A percentile compares a stretch with the other conserved stretches of the same genome.
phyloP scores from a whole-genome alignment of 2,113 vertebrate genomes.

The Pygoscelis adeliae region DNA sequence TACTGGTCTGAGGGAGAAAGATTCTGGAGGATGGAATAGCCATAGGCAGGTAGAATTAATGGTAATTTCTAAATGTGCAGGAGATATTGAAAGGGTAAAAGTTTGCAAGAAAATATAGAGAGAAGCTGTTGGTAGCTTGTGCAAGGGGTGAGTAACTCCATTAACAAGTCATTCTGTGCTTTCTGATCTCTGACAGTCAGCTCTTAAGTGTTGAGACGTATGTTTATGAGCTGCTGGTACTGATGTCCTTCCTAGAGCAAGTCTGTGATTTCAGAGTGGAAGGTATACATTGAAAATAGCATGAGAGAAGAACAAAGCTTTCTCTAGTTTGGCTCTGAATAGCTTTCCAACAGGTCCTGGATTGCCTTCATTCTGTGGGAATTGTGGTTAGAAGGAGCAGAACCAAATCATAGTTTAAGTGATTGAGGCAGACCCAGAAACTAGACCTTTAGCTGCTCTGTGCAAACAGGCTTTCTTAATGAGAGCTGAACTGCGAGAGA shows the following conservation, averaged over 20 bases:
- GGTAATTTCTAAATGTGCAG: neutral
- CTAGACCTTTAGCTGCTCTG: neutral
- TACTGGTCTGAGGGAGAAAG: neutral
- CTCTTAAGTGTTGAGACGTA: neutral
- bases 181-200: neutral
- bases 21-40: neutral
- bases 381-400: neutral
- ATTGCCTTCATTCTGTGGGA: neutral
- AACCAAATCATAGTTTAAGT: neutral
- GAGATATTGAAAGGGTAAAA: neutral
- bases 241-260: neutral
- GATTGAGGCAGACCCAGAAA: neutral
- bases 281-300: neutral
- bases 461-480: neutral
- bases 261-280: neutral
- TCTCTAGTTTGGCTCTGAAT: neutral
- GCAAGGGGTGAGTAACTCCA: neutral
- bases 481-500: neutral
- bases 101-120: neutral
- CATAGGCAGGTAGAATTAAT: neutral
- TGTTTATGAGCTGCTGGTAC: neutral
- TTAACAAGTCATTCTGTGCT: neutral
- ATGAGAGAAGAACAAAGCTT: neutral
- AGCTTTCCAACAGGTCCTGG: neutral
- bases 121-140: neutral